phyloP scores from a whole-genome alignment of 2,888 invertebrate genomes.

The Melitaea athalia region DNA sequence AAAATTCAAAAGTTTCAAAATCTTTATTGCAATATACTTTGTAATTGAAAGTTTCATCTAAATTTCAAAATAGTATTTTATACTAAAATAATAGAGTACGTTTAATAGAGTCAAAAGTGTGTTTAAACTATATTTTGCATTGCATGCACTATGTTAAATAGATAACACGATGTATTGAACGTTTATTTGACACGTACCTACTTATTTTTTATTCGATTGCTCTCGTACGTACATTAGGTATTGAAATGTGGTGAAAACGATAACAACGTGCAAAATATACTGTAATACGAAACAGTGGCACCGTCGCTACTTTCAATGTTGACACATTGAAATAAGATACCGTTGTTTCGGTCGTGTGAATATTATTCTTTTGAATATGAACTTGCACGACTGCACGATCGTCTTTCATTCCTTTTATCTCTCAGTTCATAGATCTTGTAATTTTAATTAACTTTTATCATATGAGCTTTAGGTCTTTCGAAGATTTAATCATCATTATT shows the following conservation, averaged over 20 bases:
- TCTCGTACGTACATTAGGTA: slow-evolving; percentile 13
- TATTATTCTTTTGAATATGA: slow-evolving; percentile 45
- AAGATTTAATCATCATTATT: background rate
- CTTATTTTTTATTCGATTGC: slow-evolving; percentile 2
- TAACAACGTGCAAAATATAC: slow-evolving; percentile 49
- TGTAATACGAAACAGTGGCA: slow-evolving; percentile 53
- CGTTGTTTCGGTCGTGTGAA: slow-evolving; percentile 49
- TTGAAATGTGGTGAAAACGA: slow-evolving; percentile 40
- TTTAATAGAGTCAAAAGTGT: too few relatives aligned
- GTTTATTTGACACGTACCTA: slow-evolving; percentile 6
- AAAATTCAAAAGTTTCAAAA: too few relatives aligned
- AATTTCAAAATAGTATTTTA: too few relatives aligned
- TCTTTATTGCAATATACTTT: too few relatives aligned
- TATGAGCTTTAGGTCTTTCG: slow-evolving; percentile 3
- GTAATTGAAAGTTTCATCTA: too few relatives aligned
- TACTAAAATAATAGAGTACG: too few relatives aligned
- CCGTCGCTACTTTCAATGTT: slow-evolving; percentile 46
- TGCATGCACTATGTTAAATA: too few relatives aligned
- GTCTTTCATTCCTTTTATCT: slow-evolving; percentile 40
- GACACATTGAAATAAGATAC: slow-evolving; percentile 50
- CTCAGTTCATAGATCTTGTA: slow-evolving; percentile 30
- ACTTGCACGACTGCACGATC: slow-evolving; percentile 40
- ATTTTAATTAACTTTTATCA: slow-evolving; percentile 25
- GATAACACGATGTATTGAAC: background rate
- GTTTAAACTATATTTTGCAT: too few relatives aligned